A percentile compares a stretch with the other conserved stretches of the same genome.
phyloP scores from a whole-genome alignment of 2,888 invertebrate genomes.

The Villa cingulata region DNA sequence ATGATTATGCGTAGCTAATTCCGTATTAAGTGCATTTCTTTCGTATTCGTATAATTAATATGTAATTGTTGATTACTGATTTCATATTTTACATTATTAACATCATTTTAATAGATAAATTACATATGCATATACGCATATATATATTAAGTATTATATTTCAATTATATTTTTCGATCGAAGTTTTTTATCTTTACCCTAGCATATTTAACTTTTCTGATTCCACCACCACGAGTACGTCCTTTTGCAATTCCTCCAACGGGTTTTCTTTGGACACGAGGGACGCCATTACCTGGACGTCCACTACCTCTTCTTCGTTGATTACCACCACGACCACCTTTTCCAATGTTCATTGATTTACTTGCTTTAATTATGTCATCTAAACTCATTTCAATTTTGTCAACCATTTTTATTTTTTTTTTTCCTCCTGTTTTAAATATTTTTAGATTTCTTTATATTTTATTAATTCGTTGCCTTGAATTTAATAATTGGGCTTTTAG shows the following conservation, averaged over 20 bases:
- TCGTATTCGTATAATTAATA: too few relatives aligned
- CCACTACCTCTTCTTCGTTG: slow-evolving; percentile 43
- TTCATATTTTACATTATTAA: too few relatives aligned
- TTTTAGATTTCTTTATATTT: too few relatives aligned
- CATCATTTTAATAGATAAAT: too few relatives aligned
- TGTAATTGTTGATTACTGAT: too few relatives aligned
- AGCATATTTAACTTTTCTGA: slow-evolving; percentile 40
- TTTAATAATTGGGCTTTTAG: too few relatives aligned
- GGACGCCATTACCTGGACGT: slow-evolving; percentile 37
- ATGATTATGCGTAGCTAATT: too few relatives aligned
- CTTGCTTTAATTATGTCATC: slow-evolving; percentile 91
- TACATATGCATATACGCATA: too few relatives aligned
- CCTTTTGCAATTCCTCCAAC: slow-evolving; percentile 51
- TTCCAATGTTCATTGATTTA: slow-evolving; percentile 50
- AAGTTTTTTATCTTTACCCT: slow-evolving; percentile 26
- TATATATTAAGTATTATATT: neutral
- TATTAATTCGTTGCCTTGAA: too few relatives aligned
- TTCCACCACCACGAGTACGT: slow-evolving; percentile 57
- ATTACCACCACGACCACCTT: slow-evolving; percentile 40
- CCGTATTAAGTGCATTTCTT: too few relatives aligned
- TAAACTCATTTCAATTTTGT: slow-evolving; percentile 93
- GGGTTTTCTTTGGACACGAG: slow-evolving; percentile 22
- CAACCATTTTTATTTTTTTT: slow-evolving; percentile 55
- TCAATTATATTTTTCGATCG: neutral
- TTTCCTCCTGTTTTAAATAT: slow-evolving; percentile 38